A percentile compares a stretch with the other conserved stretches of the same genome.
Evolutionary conservation across 2,888 invertebrate species (phyloP).

Genomic region (Digitonthophagus gazella): DNA sequence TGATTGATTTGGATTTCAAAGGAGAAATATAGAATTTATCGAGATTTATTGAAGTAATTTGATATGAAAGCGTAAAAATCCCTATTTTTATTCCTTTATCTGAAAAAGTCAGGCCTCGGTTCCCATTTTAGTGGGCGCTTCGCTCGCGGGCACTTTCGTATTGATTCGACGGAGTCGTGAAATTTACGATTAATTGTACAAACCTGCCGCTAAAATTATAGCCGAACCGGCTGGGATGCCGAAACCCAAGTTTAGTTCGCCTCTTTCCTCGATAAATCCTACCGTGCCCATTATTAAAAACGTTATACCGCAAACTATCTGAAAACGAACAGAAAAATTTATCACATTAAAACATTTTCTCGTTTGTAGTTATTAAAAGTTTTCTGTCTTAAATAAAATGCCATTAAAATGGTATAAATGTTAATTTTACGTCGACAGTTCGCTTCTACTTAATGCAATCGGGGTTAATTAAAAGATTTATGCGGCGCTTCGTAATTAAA

Average conservation of each 20-base stretch:
- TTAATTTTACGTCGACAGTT: neutral
- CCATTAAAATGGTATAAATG: neutral
- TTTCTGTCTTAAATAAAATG: neutral
- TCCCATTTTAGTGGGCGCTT: no score
- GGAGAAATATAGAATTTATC: no score
- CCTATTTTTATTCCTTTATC: no score
- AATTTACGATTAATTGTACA: slow-evolving; percentile 21
- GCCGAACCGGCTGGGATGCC: slow-evolving; percentile 62
- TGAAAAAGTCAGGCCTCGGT: no score
- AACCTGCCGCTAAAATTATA: slow-evolving; percentile 61
- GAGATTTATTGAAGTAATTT: no score
- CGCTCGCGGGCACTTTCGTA: neutral
- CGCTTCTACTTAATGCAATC: neutral
- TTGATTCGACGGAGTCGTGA: neutral
- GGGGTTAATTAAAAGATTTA: neutral
- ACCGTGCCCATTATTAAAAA: slow-evolving; percentile 64
- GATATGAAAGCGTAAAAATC: no score
- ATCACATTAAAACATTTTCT: neutral
- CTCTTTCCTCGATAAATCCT: slow-evolving; percentile 62
- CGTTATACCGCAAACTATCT: slow-evolving; percentile 64
- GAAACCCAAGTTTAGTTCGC: slow-evolving; percentile 61
- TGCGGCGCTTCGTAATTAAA: neutral
- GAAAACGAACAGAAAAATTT: slow-evolving; percentile 36
- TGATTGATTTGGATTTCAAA: no score
- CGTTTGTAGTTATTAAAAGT: neutral